phyloP scores from a whole-genome alignment of 1,140 invertebrate genomes.

The Drosophila malerkotliana region DNA sequence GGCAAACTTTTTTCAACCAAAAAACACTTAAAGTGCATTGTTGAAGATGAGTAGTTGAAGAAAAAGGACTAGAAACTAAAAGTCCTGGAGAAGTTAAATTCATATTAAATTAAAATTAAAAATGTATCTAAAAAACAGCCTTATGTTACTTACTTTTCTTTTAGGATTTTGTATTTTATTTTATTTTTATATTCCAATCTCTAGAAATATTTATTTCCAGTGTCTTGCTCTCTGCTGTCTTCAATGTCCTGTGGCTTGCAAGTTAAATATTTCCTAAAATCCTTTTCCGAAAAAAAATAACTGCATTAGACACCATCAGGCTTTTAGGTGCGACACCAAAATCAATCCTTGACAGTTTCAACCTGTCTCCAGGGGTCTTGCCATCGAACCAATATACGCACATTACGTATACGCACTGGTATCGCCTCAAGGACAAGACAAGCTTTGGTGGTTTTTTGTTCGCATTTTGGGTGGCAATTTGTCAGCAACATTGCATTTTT shows the following conservation, averaged over 20 bases:
- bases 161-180: not conserved
- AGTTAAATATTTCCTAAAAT: slow-evolving; percentile 63
- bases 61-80: too few relatives aligned
- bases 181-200: not conserved
- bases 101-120: too few relatives aligned
- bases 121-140: not conserved
- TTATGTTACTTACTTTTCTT: not conserved
- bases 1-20: too few relatives aligned
- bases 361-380: slow-evolving; percentile 35
- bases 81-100: too few relatives aligned
- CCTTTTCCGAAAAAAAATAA: not conserved
- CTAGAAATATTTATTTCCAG: not conserved
- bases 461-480: slow-evolving; percentile 57
- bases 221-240: not conserved
- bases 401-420: slow-evolving; percentile 31
- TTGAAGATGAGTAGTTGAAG: too few relatives aligned
- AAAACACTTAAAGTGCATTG: too few relatives aligned
- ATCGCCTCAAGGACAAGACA: slow-evolving; percentile 20
- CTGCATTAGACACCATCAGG: slow-evolving; percentile 7
- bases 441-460: not conserved
- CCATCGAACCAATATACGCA: slow-evolving; percentile 16
- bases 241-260: slow-evolving; percentile 25
- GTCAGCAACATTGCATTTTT: slow-evolving; percentile 51
- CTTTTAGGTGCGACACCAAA: slow-evolving; percentile 32
- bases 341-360: slow-evolving; percentile 65